Evolutionary conservation across 2,113 vertebrate genomes (phyloP).

Genomic region (Hemichromis elongatus): DNA sequence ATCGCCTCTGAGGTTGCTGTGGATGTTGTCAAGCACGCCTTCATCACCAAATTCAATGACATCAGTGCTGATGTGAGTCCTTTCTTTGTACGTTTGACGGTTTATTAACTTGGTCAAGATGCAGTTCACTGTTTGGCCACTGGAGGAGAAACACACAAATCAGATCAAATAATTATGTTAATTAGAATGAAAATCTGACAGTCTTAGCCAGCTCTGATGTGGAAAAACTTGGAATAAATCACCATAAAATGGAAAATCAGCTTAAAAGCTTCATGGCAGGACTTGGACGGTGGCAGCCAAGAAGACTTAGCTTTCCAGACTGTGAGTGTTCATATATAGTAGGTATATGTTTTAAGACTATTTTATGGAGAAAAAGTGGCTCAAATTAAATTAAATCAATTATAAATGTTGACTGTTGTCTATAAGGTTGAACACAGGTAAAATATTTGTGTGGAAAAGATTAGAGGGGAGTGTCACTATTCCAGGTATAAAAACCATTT

Average conservation of each 20-base stretch:
- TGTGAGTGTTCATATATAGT: background rate
- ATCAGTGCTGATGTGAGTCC: slow-evolving; percentile 93
- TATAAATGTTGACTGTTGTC: background rate
- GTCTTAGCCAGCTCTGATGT: background rate
- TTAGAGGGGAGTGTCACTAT: background rate
- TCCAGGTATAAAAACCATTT: background rate
- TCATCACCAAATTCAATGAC: slow-evolving; percentile 99
- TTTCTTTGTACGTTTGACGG: background rate
- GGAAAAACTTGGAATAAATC: background rate
- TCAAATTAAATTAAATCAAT: background rate
- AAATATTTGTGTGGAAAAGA: background rate
- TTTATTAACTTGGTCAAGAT: background rate
- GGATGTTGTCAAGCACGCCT: slow-evolving; percentile 96
- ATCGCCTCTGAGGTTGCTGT: slow-evolving; percentile 92
- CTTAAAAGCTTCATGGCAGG: background rate
- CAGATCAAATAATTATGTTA: background rate
- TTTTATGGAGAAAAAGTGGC: background rate
- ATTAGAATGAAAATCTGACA: background rate
- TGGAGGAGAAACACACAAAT: background rate
- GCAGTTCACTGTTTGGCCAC: background rate
- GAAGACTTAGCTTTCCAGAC: too few relatives aligned
- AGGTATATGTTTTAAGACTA: background rate
- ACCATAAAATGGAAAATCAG: background rate
- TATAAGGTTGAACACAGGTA: background rate
- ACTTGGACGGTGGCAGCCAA: too few relatives aligned